Conservation (phyloP, 2,888 invertebrate species). For the Phaonia tiefii region DNA sequence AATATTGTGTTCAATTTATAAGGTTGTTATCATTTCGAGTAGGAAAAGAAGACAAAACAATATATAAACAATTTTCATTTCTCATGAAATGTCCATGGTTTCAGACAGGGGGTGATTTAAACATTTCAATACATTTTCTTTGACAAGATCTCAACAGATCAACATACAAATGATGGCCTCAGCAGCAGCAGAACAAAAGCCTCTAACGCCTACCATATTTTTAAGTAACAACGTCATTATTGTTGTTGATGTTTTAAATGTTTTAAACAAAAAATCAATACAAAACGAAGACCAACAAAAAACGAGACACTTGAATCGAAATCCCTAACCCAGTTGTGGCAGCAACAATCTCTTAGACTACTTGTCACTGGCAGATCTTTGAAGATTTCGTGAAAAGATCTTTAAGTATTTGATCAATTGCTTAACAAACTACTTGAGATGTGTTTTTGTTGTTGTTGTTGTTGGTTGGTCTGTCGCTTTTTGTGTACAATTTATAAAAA, state of each 20-base stretch:
- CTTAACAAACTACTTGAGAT: constrained; percentile 62
- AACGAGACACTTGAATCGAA: constrained; percentile 13
- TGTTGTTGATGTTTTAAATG: not conserved
- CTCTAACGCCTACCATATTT: constrained; percentile 26
- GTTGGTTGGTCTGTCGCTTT: constrained; percentile 26
- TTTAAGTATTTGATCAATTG: constrained; percentile 57
- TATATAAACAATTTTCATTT: not conserved
- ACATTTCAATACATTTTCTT: constrained; percentile 41
- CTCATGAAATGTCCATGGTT: constrained; percentile 12
- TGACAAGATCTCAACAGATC: constrained; percentile 54
- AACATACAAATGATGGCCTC: constrained; percentile 26
- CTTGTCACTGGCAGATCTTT: constrained; percentile 8
- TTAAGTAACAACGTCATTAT: not conserved
- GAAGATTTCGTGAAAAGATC: constrained; percentile 4
- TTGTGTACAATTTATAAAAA: not conserved
- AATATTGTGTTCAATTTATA: constrained; percentile 26
- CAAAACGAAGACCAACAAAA: not conserved
- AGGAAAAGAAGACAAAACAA: not conserved
- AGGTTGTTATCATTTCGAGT: constrained; percentile 35
- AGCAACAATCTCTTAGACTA: not conserved
- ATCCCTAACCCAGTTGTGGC: too few species aligned
- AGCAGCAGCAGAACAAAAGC: constrained; percentile 5
- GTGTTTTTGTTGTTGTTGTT: too few species aligned
- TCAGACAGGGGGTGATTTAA: constrained; percentile 13
- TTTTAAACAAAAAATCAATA: constrained; percentile 23